Base-by-base conservation (phyloP, 1,140 invertebrate species). In the Caenorhabditis elegans region DNA sequence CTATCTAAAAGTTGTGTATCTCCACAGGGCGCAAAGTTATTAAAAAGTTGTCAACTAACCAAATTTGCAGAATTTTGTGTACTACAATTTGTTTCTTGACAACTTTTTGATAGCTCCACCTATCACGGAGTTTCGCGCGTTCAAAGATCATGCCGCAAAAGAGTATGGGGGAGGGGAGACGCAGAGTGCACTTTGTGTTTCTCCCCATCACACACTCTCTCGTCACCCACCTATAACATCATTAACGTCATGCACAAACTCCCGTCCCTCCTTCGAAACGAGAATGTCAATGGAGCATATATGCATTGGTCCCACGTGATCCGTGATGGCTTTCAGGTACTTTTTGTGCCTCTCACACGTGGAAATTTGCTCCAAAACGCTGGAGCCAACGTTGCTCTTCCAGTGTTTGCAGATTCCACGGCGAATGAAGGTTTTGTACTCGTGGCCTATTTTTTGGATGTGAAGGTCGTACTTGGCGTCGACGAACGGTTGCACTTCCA, bases 381-480 rank as follows among this genome's bases (percentile, higher is more conserved):
- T 47, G 13, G 82, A 83, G n/a, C 76, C 55, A 3, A 78, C 82
- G 28, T 83, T 83, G 26, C 76, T 79, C 65, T 83, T 83, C 82
- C 82, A 83, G 48, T 76, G 39, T 39, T 51, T 43, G 28, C 46
- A 80, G 22, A 83, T 83, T 17, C 82, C 82, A 22, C 82, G 31
- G 8, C 82, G 48, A 15, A 78, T 70, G 55, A 83, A 83, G n/a
- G 76, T 70, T 36, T 83, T 83, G 47, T 43, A 79, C 24, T 83
- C 82, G 15, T 83, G 36, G 15, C 82, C 82, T 6, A 83, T 79
- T 55, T 83, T 83, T 43, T 83, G 82, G 13, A 83, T 53, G 48
- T 83, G 82, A 8, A 83, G 39, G 19, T 83, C 82, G 46, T 83
- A 83, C 53, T 83, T 83, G n/a, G 80, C 49, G 22, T 83, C 77